phyloP scores from a whole-genome alignment of 2,797 vertebrate genomes.

The Morelia viridis region DNA sequence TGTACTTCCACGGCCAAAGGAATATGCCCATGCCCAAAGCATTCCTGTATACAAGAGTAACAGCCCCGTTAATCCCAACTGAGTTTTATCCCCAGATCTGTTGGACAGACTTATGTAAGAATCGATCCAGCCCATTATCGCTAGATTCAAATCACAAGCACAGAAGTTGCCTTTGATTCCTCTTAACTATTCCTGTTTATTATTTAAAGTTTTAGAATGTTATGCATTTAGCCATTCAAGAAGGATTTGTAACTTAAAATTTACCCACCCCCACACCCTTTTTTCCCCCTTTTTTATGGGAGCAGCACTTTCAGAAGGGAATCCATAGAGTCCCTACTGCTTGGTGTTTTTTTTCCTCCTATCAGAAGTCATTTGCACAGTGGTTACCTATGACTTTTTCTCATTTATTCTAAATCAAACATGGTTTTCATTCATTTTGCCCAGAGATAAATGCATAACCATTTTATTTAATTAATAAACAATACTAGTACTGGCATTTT shows the following conservation, averaged over 20 bases:
- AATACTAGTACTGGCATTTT: constrained; percentile 51
- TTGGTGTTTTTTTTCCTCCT: constrained; percentile 60
- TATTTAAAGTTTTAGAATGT: constrained; percentile 54
- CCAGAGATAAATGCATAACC: constrained; percentile 41
- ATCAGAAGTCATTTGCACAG: constrained; percentile 57
- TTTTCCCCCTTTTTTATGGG: constrained; percentile 47
- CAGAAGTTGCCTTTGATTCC: constrained; percentile 47
- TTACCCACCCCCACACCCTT: not conserved
- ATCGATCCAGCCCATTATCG: not conserved
- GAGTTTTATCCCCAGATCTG: not conserved
- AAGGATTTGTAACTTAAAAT: constrained; percentile 39
- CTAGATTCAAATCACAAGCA: constrained; percentile 11
- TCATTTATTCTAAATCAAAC: constrained; percentile 66
- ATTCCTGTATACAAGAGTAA: too few relatives aligned
- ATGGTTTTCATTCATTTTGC: constrained; percentile 60
- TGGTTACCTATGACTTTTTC: constrained; percentile 65
- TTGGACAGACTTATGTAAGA: not conserved
- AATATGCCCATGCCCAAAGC: too few relatives aligned
- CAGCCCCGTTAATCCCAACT: too few relatives aligned
- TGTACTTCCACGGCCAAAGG: too few relatives aligned
- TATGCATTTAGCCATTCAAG: constrained; percentile 49
- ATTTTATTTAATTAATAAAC: constrained; percentile 66
- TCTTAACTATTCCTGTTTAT: not conserved
- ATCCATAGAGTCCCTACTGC: constrained; percentile 41
- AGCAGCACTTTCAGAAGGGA: constrained; percentile 46